phyloP scores from a whole-genome alignment of 2,888 invertebrate species.

The Heliothis peltigera region DNA sequence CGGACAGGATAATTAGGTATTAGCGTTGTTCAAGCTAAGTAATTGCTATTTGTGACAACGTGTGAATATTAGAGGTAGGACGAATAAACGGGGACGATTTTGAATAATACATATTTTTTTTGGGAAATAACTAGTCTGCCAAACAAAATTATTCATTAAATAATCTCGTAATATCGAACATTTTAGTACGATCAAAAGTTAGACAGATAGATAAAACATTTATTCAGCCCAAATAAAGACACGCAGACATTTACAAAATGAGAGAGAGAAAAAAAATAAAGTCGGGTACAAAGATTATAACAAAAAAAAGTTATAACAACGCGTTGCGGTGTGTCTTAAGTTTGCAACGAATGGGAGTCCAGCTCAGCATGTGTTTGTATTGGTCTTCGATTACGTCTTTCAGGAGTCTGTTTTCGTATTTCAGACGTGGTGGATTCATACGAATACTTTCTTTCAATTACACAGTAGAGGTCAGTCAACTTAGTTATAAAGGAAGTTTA shows the following conservation, averaged over 20 bases:
- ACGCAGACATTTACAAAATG: no score
- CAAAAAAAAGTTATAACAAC: no score
- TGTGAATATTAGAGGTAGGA: neutral
- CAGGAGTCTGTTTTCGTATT: conserved; percentile 31
- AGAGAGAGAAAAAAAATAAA: no score
- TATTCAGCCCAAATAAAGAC: no score
- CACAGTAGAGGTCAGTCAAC: conserved; percentile 50
- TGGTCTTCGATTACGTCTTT: conserved; percentile 1
- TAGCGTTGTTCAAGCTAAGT: neutral
- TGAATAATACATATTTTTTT: neutral
- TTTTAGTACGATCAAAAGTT: no score
- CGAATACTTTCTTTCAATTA: conserved; percentile 44
- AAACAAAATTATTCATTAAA: no score
- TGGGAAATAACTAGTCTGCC: neutral
- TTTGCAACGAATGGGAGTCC: no score
- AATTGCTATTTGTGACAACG: conserved; percentile 10
- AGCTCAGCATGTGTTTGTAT: no score
- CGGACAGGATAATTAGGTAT: conserved; percentile 6
- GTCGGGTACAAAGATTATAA: no score
- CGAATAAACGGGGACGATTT: neutral
- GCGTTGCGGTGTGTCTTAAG: no score
- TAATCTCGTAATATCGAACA: no score
- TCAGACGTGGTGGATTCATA: conserved; percentile 51
- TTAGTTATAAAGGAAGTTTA: conserved; percentile 52
- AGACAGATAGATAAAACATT: no score